These are phyloP conservation scores for Amazonetta brasiliensis DNA, from an alignment of 2,797 vertebrate species.

Conservation along the genomic window DNA sequence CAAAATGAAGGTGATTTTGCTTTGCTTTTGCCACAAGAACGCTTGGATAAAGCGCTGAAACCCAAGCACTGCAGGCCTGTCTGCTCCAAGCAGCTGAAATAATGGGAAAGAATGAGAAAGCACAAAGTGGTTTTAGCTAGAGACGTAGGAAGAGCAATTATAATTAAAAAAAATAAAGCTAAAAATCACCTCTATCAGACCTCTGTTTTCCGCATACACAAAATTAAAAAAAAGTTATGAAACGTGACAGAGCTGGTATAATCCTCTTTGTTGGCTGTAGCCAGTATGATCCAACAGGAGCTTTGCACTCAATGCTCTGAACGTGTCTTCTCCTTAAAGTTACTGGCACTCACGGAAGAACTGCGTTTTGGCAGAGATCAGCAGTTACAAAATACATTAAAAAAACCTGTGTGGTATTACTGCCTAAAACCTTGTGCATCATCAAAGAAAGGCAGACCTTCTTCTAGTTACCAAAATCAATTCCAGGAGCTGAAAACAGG, in stretches of 20 bases:
- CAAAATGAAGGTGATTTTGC: not conserved
- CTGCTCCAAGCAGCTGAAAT: not conserved
- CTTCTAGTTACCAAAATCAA: not conserved
- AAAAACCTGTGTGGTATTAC: not conserved
- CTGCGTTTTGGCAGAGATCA: slow-evolving; percentile 25
- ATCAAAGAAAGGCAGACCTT: not conserved
- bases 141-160: not conserved
- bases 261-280: slow-evolving; percentile 35
- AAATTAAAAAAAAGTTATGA: not conserved
- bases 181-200: not conserved
- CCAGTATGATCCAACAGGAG: slow-evolving; percentile 14
- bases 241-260: not conserved
- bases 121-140: not conserved
- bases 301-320: slow-evolving; percentile 23
- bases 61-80: not conserved
- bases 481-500: not conserved
- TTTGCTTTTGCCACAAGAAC: not conserved
- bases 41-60: not conserved
- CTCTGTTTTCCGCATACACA: not conserved
- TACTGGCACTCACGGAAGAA: slow-evolving; percentile 18
- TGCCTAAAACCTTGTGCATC: not conserved
- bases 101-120: not conserved
- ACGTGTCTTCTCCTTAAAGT: slow-evolving; percentile 19
- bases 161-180: not conserved
- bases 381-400: slow-evolving; percentile 20